Conservation (phyloP, 1,140 invertebrate genomes). For the Ctenoplectra terminalis region DNA sequence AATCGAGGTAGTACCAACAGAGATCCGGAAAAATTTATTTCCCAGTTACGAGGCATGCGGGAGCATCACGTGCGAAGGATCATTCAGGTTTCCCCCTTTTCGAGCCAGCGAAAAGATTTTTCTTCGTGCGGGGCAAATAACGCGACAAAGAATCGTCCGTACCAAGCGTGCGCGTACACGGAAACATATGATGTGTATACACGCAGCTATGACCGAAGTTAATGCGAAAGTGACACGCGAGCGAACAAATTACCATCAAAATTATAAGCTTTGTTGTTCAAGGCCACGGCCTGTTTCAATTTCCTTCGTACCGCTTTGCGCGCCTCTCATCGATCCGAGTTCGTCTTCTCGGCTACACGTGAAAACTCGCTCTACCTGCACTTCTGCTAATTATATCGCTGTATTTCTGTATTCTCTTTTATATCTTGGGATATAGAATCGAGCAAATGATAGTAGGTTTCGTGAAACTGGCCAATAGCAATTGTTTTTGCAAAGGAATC, state of each 20-base stretch:
- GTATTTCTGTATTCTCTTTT: neutral
- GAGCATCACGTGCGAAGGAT: neutral
- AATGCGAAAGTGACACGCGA: constrained; percentile 46
- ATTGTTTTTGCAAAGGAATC: no score
- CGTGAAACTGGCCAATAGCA: neutral
- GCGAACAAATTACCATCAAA: constrained; percentile 21
- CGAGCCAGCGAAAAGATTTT: neutral
- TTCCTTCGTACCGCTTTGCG: neutral
- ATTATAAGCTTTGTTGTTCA: constrained; percentile 43
- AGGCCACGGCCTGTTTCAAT: constrained; percentile 24
- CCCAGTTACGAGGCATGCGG: neutral
- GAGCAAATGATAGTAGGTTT: neutral
- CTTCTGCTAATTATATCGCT: neutral
- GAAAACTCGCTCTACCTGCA: neutral
- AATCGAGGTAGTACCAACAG: no score
- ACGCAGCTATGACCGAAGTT: neutral
- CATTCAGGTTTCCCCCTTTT: neutral
- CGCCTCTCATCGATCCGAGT: constrained; percentile 14
- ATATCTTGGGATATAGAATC: neutral
- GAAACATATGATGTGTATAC: constrained; percentile 11
- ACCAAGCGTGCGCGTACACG: constrained; percentile 6
- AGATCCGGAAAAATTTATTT: neutral
- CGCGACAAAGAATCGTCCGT: neutral
- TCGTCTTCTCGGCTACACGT: neutral
- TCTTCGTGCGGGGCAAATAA: neutral